Evolutionary conservation across 2,888 invertebrate genomes (phyloP).

Genomic region (Macropis europaea): DNA sequence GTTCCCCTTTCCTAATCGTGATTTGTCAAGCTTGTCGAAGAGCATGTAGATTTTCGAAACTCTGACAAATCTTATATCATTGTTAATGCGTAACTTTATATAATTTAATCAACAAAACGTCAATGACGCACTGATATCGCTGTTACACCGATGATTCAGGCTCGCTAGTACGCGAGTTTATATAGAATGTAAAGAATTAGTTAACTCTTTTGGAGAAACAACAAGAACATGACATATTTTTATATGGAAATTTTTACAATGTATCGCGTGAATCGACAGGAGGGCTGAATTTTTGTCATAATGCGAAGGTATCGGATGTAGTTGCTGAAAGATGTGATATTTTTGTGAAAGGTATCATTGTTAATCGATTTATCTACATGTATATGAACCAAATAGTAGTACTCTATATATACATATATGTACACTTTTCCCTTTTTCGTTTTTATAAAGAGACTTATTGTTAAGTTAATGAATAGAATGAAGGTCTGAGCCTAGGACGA

Average conservation of each 20-base stretch:
- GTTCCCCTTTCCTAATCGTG: slow-evolving; percentile 44
- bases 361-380: neutral
- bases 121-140: neutral
- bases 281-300: neutral
- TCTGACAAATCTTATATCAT: slow-evolving; percentile 22
- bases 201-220: neutral
- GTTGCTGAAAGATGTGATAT: slow-evolving; percentile 21
- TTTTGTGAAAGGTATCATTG: slow-evolving; percentile 6
- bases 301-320: neutral
- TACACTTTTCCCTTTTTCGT: neutral
- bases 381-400: slow-evolving; percentile 3
- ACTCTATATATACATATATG: neutral
- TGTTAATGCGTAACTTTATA: slow-evolving; percentile 32
- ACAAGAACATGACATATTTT: slow-evolving; percentile 35
- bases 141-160: neutral
- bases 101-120: too few relatives aligned
- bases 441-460: neutral
- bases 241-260: slow-evolving; percentile 29
- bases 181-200: slow-evolving; percentile 16
- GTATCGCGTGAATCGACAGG: neutral
- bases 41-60: slow-evolving; percentile 2
- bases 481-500: too few relatives aligned
- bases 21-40: slow-evolving; percentile 18
- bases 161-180: neutral
- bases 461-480: neutral